Evolutionary conservation across 1,140 invertebrate species (phyloP), one percentile per base, ranked within the genome.

Genomic region (Apis cerana): DNA sequence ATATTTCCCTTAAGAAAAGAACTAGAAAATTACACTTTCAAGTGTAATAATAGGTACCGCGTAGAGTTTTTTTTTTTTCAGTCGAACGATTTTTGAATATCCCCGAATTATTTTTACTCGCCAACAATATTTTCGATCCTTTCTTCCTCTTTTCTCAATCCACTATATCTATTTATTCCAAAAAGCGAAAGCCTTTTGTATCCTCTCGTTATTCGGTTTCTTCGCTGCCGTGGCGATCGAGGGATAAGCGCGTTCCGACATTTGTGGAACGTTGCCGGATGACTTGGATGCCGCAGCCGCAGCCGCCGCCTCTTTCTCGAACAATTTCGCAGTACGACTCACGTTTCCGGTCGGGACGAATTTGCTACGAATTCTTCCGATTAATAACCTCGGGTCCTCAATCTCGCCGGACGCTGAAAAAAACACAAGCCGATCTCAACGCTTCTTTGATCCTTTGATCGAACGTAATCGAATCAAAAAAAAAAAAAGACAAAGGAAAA

Each of bases 111-210:
- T 43, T 43, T 43, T 43, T 43, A 43, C 3, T 7, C 33, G 33
- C 33, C 33, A 43, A 43, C 4, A 54, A 54, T 54, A 54, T 54
- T 15, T 13, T 7, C 33, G 33, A 43, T 7, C 0, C 33, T 5
- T 43, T 33, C 33, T 33, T 33, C 2, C 2, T 43, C 33, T 43
- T 43, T 43, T 12, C 12, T 11, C 1, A 8, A 12, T 27, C 7
- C 17, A 64, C 13, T n/a, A n/a, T 3, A 15, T 69, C 90, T 88
- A 93, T 65, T 94, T 93, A 58, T 94, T 94, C 94, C 94, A 94
- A 85, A 94, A 94, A 11, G 91, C 93, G 64, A 94, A 93, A 5
- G 92, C 93, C 82, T 92, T 91, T 50, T 93, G 92, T 70, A 94
- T 91, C 64, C 90, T 91, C 17, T 94, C 93, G 61, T 91, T 93